Percentiles rank a stretch among this genome's conserved stretches.
Evolutionary conservation across 1,140 invertebrate species (phyloP).

Genomic region (Drosophila santomea): DNA sequence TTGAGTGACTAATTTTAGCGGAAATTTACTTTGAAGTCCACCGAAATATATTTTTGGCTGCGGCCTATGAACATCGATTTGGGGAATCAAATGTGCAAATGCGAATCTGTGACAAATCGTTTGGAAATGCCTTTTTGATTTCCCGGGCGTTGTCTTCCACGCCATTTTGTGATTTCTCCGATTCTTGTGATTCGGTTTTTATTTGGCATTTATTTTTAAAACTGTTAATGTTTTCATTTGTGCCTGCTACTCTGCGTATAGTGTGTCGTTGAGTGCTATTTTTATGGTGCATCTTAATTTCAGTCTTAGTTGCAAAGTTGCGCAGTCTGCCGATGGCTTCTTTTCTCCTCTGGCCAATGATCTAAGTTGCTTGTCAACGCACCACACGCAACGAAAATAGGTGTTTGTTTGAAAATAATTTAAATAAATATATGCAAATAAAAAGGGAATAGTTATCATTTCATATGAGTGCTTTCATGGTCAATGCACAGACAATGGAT

Average conservation of each 20-base stretch:
- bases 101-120: conserved; percentile 54
- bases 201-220: conserved; percentile 45
- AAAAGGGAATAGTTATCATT: background rate
- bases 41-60: conserved; percentile 33
- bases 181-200: conserved; percentile 31
- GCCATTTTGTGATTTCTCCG: conserved; percentile 14
- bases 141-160: conserved; percentile 10
- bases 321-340: conserved; percentile 35
- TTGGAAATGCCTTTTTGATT: conserved; percentile 40
- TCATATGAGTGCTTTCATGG: too few relatives aligned
- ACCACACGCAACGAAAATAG: background rate
- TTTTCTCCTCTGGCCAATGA: conserved; percentile 66
- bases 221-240: conserved; percentile 42
- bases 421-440: background rate
- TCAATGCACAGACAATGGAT: too few relatives aligned
- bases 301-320: conserved; percentile 68
- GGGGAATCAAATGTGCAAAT: conserved; percentile 22
- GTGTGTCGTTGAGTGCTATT: conserved; percentile 63
- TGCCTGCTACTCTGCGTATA: conserved; percentile 29
- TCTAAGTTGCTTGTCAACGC: conserved; percentile 71
- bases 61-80: conserved; percentile 34
- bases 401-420: background rate
- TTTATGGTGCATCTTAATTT: conserved; percentile 54
- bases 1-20: conserved; percentile 70
- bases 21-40: conserved; percentile 73